phyloP scores from a whole-genome alignment of 1,140 invertebrate genomes.

The Penaeus indicus region DNA sequence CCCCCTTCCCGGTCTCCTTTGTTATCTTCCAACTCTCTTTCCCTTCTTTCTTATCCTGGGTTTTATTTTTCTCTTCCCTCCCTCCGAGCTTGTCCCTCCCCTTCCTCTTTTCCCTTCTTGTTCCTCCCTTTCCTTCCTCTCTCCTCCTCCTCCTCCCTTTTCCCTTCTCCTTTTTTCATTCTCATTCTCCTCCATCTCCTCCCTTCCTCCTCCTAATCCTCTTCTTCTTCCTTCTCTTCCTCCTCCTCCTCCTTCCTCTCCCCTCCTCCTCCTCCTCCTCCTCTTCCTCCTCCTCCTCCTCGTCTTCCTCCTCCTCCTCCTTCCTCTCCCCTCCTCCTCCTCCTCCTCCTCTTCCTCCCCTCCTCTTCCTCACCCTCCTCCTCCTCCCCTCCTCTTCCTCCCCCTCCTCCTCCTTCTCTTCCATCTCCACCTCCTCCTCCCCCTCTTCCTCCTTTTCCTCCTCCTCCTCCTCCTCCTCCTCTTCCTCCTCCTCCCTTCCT shows the following conservation, averaged over 20 bases:
- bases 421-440: too few relatives aligned
- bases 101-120: neutral
- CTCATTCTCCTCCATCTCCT: neutral
- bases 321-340: neutral
- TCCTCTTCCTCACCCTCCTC: neutral
- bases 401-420: too few relatives aligned
- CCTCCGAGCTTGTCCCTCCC: neutral
- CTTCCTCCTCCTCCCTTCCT: too few relatives aligned
- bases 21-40: neutral
- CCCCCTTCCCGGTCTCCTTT: neutral
- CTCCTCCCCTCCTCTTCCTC: too few relatives aligned
- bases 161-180: neutral
- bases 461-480: too few relatives aligned
- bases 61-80: too few relatives aligned
- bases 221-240: neutral
- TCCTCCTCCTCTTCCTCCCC: neutral
- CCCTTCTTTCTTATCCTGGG: neutral
- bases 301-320: neutral
- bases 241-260: neutral
- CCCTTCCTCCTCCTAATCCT: neutral
- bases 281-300: neutral
- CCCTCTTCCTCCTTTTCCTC: too few relatives aligned
- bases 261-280: too few relatives aligned
- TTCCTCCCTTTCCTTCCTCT: neutral
- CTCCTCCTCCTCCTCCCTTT: neutral